Evolutionary conservation across 2,888 invertebrate genomes (phyloP).

Genomic region (Lepetodrilus schrolli): DNA sequence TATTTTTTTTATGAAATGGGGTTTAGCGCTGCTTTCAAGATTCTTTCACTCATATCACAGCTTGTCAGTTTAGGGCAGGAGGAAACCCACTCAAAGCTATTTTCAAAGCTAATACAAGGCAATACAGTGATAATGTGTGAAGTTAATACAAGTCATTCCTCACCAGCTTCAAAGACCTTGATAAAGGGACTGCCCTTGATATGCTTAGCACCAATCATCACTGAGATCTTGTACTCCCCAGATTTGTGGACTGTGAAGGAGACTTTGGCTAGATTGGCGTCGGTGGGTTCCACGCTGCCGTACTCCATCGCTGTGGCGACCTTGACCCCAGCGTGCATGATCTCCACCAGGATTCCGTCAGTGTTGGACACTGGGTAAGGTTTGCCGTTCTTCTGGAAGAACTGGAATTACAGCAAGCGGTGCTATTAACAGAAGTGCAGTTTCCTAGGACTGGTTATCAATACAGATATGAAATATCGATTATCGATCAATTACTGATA

Average conservation of each 20-base stretch:
- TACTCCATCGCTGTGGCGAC: constrained; percentile 89
- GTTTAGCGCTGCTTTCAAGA: too few species aligned
- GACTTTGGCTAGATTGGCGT: constrained; percentile 89
- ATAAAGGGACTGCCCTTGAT: constrained; percentile 91
- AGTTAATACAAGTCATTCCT: too few species aligned
- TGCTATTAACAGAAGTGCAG: too few species aligned
- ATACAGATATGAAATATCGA: too few species aligned
- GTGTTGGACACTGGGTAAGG: constrained; percentile 92
- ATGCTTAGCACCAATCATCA: constrained; percentile 85
- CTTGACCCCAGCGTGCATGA: constrained; percentile 88
- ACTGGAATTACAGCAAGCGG: constrained; percentile 60
- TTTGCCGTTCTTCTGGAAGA: constrained; percentile 83
- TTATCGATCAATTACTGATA: too few species aligned
- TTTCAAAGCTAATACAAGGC: too few species aligned
- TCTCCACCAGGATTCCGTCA: constrained; percentile 90
- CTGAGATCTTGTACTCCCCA: constrained; percentile 89
- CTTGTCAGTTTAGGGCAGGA: too few species aligned
- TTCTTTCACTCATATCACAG: too few species aligned
- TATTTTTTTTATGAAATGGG: too few species aligned
- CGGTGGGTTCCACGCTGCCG: constrained; percentile 88
- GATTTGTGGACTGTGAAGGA: constrained; percentile 94
- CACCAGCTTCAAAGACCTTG: constrained; percentile 85
- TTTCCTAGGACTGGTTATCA: too few species aligned
- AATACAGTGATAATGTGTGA: too few species aligned
- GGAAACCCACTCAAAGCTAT: too few species aligned